Evolutionary conservation across 2,113 vertebrate genomes (phyloP), one percentile per base, ranked within the genome.

Genomic region (Vulpes vulpes): DNA sequence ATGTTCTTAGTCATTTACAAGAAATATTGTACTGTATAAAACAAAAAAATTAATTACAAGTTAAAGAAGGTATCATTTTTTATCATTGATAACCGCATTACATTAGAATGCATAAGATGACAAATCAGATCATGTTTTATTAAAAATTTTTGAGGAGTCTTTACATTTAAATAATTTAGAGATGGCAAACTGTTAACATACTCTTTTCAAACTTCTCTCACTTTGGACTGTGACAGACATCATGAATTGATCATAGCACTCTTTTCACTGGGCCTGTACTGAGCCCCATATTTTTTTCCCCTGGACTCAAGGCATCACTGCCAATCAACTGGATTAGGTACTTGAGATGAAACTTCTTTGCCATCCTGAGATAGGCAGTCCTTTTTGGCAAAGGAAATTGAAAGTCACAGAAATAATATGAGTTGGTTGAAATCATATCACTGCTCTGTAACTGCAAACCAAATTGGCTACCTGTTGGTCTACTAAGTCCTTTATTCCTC

Each of bases 21-120:
- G 73, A 94, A 51, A 0, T 89, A 1, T 49, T 73, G 2, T 64
- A 64, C 11, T 4, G 55, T 83, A 8, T 92, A 92, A 92, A 65
- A 67, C 10, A 69, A 80, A 64, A 64, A n/a, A 92, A 89, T 59
- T 76, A 69, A 88, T 76, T 81, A 27, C 16, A 62, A 92, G 12
- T 73, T 94, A 88, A 94, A 93, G 49, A 73, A 94, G 79, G 38
- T 51, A 94, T 35, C 35, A 35, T 35, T 35, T 84, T 89, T 78
- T 89, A 67, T 7, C 30, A 67, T 5, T 22, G 53, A 23, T 89
- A 64, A 83, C 65, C 0, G 16, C 53, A 79, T 92, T 67, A 82
- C 57, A 17, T 89, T 78, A 92, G 82, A 79, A 62, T 35, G 12
- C 38, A 81, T 3, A 64, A 9, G 23, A 84, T 89, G 53, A 88